These are phyloP conservation scores for Oxygymnocypris stewartii DNA, from an alignment of 2,113 vertebrate genomes.

Conservation along the genomic window DNA sequence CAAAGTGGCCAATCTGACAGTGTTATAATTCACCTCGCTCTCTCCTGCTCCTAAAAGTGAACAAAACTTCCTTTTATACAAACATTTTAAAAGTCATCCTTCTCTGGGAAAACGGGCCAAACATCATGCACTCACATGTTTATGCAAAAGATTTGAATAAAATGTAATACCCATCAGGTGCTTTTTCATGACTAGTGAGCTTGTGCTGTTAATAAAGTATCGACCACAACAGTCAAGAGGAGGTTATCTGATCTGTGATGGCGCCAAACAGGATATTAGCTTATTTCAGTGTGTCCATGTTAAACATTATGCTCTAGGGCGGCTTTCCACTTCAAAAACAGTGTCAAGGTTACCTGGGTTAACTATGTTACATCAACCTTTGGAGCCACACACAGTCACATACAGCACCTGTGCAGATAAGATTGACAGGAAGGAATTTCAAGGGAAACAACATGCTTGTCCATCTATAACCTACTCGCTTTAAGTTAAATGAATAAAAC, in stretches of 20 bases:
- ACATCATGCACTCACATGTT: not conserved
- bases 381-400: not conserved
- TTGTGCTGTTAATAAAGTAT: not conserved
- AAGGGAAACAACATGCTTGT: slow-evolving; percentile 35
- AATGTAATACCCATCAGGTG: not conserved
- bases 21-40: not conserved
- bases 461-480: not conserved
- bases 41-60: not conserved
- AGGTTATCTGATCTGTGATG: slow-evolving; percentile 62
- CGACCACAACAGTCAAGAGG: not conserved
- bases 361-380: not conserved
- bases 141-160: not conserved
- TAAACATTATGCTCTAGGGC: slow-evolving; percentile 40
- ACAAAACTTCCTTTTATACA: not conserved
- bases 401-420: slow-evolving; percentile 17
- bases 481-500: slow-evolving; percentile 36
- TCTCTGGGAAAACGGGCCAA: not conserved
- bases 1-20: not conserved
- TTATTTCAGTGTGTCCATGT: slow-evolving; percentile 53
- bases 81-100: not conserved
- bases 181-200: not conserved
- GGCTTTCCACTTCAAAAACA: not conserved
- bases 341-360: slow-evolving; percentile 41
- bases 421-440: slow-evolving; percentile 40
- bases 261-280: slow-evolving; percentile 51